These are phyloP conservation scores for Agonopterix heracliana DNA, from an alignment of 2,888 invertebrate species.

Conservation along the genomic window DNA sequence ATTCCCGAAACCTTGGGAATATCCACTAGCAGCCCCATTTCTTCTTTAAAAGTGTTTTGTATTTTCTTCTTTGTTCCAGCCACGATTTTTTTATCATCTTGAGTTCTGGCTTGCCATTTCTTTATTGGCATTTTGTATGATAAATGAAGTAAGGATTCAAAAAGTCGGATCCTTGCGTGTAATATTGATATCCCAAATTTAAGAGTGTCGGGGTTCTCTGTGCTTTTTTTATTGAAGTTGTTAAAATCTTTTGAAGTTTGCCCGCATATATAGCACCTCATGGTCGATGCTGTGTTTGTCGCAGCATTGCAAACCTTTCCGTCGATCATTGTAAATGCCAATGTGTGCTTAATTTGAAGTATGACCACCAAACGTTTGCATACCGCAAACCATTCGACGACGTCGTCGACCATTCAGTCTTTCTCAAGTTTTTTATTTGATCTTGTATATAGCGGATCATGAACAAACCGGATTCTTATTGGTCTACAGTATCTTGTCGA, in stretches of 20 bases:
- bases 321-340: constrained; percentile 15
- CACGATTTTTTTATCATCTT: not conserved
- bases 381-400: too few species aligned
- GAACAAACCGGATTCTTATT: constrained; percentile 20
- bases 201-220: not conserved
- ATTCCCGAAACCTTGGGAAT: constrained; percentile 2
- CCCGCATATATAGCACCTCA: constrained; percentile 10
- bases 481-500: constrained; percentile 25
- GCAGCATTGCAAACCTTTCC: constrained; percentile 16
- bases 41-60: not conserved
- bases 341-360: not conserved
- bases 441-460: constrained; percentile 20
- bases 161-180: not conserved
- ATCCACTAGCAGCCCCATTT: constrained; percentile 2
- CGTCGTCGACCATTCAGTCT: not conserved
- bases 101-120: not conserved
- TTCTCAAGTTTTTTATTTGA: constrained; percentile 19
- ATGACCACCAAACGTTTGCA: not conserved
- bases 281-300: constrained; percentile 13
- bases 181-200: not conserved
- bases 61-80: not conserved
- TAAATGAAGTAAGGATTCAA: not conserved
- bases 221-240: not conserved
- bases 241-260: constrained; percentile 11
- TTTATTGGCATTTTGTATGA: not conserved